Evolutionary conservation across 2,113 vertebrate genomes (phyloP).

Genomic region (Nematolebias whitei): DNA sequence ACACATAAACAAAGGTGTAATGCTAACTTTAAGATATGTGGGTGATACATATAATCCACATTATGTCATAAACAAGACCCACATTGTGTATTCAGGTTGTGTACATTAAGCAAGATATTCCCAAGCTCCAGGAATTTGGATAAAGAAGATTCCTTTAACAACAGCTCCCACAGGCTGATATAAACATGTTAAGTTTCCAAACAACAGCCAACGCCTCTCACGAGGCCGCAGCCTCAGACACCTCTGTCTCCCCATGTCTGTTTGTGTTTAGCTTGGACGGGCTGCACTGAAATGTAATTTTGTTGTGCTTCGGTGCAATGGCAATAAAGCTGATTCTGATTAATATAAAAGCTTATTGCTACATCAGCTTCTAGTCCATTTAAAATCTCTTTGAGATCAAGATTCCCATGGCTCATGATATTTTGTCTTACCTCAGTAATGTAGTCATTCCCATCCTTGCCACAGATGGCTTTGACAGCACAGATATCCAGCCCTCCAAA

Average conservation of each 20-base stretch:
- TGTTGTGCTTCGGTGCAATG: too few species aligned
- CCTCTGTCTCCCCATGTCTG: too few species aligned
- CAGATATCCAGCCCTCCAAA: slow-evolving; percentile 97
- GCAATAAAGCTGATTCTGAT: too few species aligned
- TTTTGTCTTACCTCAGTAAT: slow-evolving; percentile 90
- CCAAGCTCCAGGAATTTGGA: slow-evolving; percentile 26
- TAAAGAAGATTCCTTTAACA: slow-evolving; percentile 41
- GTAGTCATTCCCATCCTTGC: slow-evolving; percentile 97
- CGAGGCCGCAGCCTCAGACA: too few species aligned
- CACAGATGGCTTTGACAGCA: slow-evolving; percentile 96
- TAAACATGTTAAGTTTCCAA: background rate
- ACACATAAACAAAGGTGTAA: background rate
- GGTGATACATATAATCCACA: background rate
- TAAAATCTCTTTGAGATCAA: background rate
- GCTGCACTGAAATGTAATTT: too few species aligned
- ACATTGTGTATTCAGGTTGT: slow-evolving; percentile 35
- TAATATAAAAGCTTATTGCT: background rate
- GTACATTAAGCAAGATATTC: slow-evolving; percentile 31
- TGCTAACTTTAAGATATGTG: background rate
- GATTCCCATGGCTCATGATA: background rate
- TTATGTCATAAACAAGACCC: slow-evolving; percentile 12
- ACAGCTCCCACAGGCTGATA: slow-evolving; percentile 13
- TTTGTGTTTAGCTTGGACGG: too few species aligned
- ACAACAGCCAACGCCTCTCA: too few species aligned
- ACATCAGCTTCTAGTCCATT: background rate